Base-by-base conservation (phyloP, 1,140 invertebrate genomes). In the Camponotus vicinus region DNA sequence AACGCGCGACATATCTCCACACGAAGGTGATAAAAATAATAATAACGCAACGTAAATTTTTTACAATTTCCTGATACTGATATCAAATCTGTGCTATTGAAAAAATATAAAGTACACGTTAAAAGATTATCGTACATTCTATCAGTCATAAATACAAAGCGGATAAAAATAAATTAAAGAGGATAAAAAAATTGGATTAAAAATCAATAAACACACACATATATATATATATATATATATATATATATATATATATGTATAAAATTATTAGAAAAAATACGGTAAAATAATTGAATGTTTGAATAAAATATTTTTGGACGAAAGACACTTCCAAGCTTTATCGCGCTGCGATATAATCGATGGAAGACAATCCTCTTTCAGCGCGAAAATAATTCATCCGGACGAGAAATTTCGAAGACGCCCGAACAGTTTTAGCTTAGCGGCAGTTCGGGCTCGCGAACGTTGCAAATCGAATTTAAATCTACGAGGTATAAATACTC, bases 401-500 rank as follows among this genome's bases (percentile, higher is more conserved):
- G 37, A 13, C 45, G 34, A 6, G 9, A 7, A 52, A 69, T 79
- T 79, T 79, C 45, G 42, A 79, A 69, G 77, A 79, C 34, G n/a
- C n/a, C 61, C 61, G 61, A 79, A 52, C 61, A 79, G 45, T 67
- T 79, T 79, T 79, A 79, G 13, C 32, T 79, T 67, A 18, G 32
- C 45, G 18, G 32, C 37, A n/a, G 32, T 79, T 69, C 32, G 1
- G 34, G 45, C n/a, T 34, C 49, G 45, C 77, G 55, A 79, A 79
- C n/a, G 32, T 69, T 79, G 45, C 77, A 79, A 79, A 79, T 79
- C 61, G 34, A 86, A 89, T 87, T 71, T 76, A 88, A 83, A 82
- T 87, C 66, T 42, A n/a, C 52, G 52, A 59, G 78, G 21, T 70
- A 34, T 32, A 52, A 64, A 34, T 13, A n/a, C n/a, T 21, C 69